phyloP scores from a whole-genome alignment of 2,888 invertebrate species.

The Nephrotoma appendiculata region DNA sequence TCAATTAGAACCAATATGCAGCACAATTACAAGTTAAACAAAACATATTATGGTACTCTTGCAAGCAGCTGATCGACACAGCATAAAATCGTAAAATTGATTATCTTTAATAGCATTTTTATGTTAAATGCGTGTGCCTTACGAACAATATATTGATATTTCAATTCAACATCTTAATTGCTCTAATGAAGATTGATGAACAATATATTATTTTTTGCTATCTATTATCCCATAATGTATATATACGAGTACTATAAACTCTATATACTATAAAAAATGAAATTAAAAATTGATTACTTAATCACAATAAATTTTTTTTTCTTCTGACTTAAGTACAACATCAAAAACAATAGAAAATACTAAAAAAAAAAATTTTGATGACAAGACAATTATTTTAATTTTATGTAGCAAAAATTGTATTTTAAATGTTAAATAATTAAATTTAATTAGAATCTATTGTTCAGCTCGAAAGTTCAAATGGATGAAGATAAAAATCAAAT shows the following conservation, averaged over 20 bases:
- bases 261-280: not conserved
- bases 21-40: not conserved
- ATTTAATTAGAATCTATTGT: not conserved
- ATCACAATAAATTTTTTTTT: not conserved
- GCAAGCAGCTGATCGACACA: not conserved
- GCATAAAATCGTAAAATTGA: not conserved
- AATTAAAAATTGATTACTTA: not conserved
- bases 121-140: not conserved
- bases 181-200: not conserved
- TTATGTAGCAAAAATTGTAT: not conserved
- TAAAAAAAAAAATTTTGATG: not conserved
- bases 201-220: not conserved
- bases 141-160: not conserved
- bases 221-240: not conserved
- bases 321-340: not conserved
- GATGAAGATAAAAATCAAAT: not conserved
- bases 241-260: not conserved
- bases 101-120: not conserved
- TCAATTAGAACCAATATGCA: not conserved
- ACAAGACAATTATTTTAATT: not conserved
- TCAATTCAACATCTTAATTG: not conserved
- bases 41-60: not conserved
- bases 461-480: not conserved
- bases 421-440: not conserved
- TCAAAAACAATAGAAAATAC: not conserved